Evolutionary conservation across 2,797 vertebrate genomes (phyloP).

Genomic region (Mionectes olivaceus): DNA sequence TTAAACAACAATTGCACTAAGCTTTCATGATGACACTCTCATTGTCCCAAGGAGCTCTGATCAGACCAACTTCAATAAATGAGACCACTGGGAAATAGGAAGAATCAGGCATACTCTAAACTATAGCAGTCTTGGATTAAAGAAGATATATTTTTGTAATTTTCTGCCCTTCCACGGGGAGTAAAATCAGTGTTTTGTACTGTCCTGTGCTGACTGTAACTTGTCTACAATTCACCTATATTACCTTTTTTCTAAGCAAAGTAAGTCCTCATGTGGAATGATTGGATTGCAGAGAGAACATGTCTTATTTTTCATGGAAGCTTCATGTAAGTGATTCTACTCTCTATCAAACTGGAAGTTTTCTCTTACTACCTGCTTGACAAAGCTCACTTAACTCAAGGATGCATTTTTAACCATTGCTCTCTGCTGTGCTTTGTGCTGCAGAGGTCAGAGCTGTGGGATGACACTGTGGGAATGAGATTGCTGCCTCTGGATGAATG

Average conservation of each 20-base stretch:
- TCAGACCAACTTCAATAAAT: slow-evolving; percentile 6
- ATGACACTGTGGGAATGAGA: background rate
- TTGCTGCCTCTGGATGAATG: background rate
- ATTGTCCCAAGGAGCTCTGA: slow-evolving; percentile 50
- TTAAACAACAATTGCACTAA: slow-evolving; percentile 55
- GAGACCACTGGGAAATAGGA: slow-evolving; percentile 11
- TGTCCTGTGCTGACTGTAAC: slow-evolving; percentile 8
- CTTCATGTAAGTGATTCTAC: background rate
- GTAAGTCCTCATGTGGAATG: background rate
- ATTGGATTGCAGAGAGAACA: slow-evolving; percentile 27
- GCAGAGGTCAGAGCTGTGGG: slow-evolving; percentile 50
- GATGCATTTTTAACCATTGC: background rate
- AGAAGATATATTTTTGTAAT: slow-evolving; percentile 68
- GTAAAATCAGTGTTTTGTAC: background rate
- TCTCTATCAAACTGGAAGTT: slow-evolving; percentile 64
- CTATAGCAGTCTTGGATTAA: slow-evolving; percentile 43
- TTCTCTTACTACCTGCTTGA: background rate
- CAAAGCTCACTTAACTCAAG: slow-evolving; percentile 20
- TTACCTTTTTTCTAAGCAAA: slow-evolving; percentile 36
- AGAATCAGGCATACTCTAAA: slow-evolving; percentile 28
- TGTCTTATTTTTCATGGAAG: background rate
- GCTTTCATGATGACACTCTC: slow-evolving; percentile 5
- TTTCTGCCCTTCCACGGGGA: slow-evolving; percentile 27
- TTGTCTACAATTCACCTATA: background rate
- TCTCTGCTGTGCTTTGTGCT: background rate